Evolutionary conservation across 2,888 invertebrate genomes (phyloP).

Genomic region (Pyrochroa serraticornis): DNA sequence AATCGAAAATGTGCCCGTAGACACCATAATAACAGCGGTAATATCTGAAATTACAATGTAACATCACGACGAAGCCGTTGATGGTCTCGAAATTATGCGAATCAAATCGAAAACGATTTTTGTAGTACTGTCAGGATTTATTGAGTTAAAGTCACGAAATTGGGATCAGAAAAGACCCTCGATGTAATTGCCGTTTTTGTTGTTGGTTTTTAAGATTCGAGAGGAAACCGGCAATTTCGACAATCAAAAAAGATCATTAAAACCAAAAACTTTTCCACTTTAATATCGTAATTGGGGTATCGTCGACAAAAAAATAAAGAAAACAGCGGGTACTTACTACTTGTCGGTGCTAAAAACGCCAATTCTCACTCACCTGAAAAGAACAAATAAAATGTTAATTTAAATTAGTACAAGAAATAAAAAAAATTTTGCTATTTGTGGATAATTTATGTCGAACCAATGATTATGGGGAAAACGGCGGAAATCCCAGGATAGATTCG

Average conservation of each 20-base stretch:
- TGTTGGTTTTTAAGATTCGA: background rate
- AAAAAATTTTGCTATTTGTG: no score
- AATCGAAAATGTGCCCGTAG: slow-evolving; percentile 27
- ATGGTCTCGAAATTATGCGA: slow-evolving; percentile 22
- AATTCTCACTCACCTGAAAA: slow-evolving; percentile 13
- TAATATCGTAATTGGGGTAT: slow-evolving; percentile 3
- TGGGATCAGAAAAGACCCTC: no score
- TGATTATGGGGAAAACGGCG: no score
- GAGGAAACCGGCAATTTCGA: slow-evolving; percentile 8
- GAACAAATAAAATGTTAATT: slow-evolving; percentile 5
- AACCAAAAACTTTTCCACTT: background rate
- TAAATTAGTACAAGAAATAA: background rate
- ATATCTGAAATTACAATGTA: slow-evolving; percentile 22
- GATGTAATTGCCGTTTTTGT: no score
- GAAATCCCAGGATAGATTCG: no score
- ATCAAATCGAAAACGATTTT: slow-evolving; percentile 17
- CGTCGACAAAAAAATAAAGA: background rate
- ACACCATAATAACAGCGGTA: slow-evolving; percentile 24
- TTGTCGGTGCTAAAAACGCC: background rate
- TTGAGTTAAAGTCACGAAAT: background rate
- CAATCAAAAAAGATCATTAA: background rate
- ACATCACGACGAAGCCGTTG: background rate
- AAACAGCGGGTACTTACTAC: background rate
- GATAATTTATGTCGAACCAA: no score
- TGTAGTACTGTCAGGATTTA: slow-evolving; percentile 1